A percentile compares a stretch with the other conserved stretches of the same genome.
Conservation (phyloP, 1,140 invertebrate genomes). For the Solenopsis fugax region DNA sequence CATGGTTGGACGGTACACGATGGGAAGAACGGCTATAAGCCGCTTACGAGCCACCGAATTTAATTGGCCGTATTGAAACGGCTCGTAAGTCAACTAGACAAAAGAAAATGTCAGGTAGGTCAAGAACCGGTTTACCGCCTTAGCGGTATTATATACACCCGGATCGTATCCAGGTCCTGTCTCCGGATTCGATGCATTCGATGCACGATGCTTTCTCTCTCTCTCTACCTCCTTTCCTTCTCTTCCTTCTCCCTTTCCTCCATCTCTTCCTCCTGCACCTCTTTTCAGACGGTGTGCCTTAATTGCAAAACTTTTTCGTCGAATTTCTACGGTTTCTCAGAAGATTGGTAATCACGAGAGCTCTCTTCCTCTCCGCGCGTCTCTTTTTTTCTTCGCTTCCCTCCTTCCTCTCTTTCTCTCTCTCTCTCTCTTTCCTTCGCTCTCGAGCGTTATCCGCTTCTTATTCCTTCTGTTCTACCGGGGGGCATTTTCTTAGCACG, state of each 20-base stretch:
- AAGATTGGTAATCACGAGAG: conserved; percentile 65
- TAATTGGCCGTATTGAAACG: conserved; percentile 55
- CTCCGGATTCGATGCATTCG: conserved; percentile 48
- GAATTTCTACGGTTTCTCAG: conserved; percentile 64
- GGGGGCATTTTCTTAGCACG: conserved; percentile 67
- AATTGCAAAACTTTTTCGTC: conserved; percentile 71
- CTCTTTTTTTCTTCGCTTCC: conserved; percentile 35
- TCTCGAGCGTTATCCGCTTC: conserved; percentile 26
- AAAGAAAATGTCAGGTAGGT: conserved; percentile 62
- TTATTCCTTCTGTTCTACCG: conserved; percentile 53
- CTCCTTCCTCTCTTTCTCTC: neutral
- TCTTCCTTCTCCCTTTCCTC: neutral
- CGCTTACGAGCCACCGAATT: conserved; percentile 43
- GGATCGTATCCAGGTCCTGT: conserved; percentile 9
- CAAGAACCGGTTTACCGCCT: conserved; percentile 46
- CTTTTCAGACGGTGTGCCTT: conserved; percentile 12
- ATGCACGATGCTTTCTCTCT: neutral
- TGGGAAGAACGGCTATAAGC: conserved; percentile 2
- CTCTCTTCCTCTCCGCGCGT: conserved; percentile 22
- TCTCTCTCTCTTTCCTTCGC: conserved; percentile 14
- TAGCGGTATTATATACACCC: conserved; percentile 10
- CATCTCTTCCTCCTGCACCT: neutral
- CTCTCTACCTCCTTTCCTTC: neutral
- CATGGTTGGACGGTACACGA: conserved; percentile 14
- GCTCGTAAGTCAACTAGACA: conserved; percentile 56